Conservation (phyloP, 1,140 invertebrate genomes). For the Drosophila azteca region DNA sequence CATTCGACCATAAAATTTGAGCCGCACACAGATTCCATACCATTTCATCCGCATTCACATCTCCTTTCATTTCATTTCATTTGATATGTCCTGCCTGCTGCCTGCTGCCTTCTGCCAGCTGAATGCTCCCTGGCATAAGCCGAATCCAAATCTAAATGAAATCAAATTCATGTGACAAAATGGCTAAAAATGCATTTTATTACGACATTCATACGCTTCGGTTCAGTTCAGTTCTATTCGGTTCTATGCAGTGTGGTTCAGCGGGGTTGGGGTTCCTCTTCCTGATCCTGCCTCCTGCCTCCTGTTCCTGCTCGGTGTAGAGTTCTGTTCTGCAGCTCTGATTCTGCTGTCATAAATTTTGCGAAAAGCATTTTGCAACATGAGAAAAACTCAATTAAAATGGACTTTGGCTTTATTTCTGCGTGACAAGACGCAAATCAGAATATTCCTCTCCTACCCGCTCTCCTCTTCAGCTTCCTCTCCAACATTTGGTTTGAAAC, state of each 20-base stretch:
- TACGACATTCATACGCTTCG: constrained; percentile 50
- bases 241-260: constrained; percentile 17
- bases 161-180: constrained; percentile 72
- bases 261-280: constrained; percentile 17
- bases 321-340: not conserved
- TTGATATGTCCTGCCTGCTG: constrained; percentile 33
- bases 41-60: constrained; percentile 39
- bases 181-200: constrained; percentile 64
- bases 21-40: constrained; percentile 39
- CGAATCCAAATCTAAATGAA: constrained; percentile 45
- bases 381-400: constrained; percentile 78
- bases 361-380: constrained; percentile 45
- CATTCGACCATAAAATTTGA: constrained; percentile 40
- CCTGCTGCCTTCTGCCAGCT: constrained; percentile 8
- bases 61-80: constrained; percentile 35
- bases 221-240: constrained; percentile 23
- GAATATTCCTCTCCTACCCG: constrained; percentile 44
- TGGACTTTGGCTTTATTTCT: constrained; percentile 73
- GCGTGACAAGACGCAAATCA: constrained; percentile 63
- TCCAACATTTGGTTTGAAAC: constrained; percentile 10
- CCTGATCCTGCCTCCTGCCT: no score
- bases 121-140: not conserved
- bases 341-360: constrained; percentile 55
- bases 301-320: not conserved
- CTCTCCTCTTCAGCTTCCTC: not conserved